Conservation (phyloP, 1,140 invertebrate genomes). For the Sinella curviseta region DNA sequence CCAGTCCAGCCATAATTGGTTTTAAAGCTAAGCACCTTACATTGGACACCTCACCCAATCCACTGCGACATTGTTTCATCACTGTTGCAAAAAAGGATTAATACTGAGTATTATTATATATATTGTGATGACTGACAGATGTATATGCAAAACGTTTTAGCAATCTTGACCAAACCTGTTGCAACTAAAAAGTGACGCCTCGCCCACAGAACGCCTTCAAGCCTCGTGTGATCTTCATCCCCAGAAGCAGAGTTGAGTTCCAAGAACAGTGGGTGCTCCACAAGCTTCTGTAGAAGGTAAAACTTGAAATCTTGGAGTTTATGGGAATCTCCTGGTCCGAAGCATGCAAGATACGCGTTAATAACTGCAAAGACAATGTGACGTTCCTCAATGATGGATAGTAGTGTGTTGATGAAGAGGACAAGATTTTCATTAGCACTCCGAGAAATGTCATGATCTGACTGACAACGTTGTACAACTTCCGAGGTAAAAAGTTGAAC, state of each 20-base stretch:
- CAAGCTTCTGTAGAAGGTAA: slow-evolving; percentile 37
- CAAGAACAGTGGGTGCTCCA: slow-evolving; percentile 46
- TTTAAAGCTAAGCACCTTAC: slow-evolving; percentile 46
- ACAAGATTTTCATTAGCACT: slow-evolving; percentile 45
- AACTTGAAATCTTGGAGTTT: slow-evolving; percentile 49
- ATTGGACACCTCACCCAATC: slow-evolving; percentile 47
- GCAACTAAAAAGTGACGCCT: slow-evolving; percentile 44
- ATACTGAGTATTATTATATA: too few relatives aligned
- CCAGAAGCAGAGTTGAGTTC: slow-evolving; percentile 43
- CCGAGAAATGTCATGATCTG: slow-evolving; percentile 40
- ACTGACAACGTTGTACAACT: slow-evolving; percentile 44
- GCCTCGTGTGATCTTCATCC: slow-evolving; percentile 45
- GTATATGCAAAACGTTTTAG: too few relatives aligned
- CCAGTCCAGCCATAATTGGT: slow-evolving; percentile 44
- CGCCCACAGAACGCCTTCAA: slow-evolving; percentile 44
- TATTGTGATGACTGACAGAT: too few relatives aligned
- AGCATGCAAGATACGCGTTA: slow-evolving; percentile 48
- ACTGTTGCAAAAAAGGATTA: slow-evolving; percentile 46
- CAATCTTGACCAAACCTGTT: too few relatives aligned
- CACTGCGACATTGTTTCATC: slow-evolving; percentile 47
- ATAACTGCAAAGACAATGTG: slow-evolving; percentile 46
- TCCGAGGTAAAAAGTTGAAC: slow-evolving; percentile 44
- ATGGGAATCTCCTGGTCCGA: slow-evolving; percentile 48
- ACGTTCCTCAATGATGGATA: slow-evolving; percentile 42
- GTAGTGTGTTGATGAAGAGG: slow-evolving; percentile 33